A percentile compares a stretch with the other conserved stretches of the same genome.
phyloP scores from a whole-genome alignment of 2,797 vertebrate genomes.

The Pelodytes ibericus region DNA sequence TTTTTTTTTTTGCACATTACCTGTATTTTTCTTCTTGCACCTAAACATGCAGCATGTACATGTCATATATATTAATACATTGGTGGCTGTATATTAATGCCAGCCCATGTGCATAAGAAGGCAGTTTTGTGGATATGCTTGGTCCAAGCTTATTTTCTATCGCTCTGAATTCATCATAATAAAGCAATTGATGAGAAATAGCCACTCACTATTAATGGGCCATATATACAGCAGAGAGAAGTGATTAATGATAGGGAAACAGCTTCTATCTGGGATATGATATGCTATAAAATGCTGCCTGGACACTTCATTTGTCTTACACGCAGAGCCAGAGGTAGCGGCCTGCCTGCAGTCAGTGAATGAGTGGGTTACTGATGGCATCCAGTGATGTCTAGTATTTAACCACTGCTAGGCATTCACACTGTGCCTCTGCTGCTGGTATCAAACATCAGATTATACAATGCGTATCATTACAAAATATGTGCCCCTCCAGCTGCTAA shows the following conservation, averaged over 20 bases:
- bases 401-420: no score
- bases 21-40: no score
- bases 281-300: conserved; percentile 38
- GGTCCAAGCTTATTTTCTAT: conserved; percentile 5
- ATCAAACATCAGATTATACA: no score
- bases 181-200: conserved; percentile 41
- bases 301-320: conserved; percentile 17
- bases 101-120: no score
- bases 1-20: no score
- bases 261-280: conserved; percentile 17
- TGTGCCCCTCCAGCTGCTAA: no score
- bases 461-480: no score
- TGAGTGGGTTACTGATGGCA: neutral
- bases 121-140: neutral
- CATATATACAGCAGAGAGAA: conserved; percentile 14
- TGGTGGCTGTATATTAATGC: no score
- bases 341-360: neutral
- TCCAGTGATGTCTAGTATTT: neutral
- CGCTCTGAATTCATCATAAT: conserved; percentile 30
- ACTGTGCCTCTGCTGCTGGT: no score
- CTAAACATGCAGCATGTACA: no score
- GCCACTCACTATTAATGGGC: conserved; percentile 31
- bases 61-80: no score
- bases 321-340: neutral
- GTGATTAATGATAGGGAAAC: conserved; percentile 47